phyloP scores from a whole-genome alignment of 2,888 invertebrate genomes.

The Lymantria monacha region DNA sequence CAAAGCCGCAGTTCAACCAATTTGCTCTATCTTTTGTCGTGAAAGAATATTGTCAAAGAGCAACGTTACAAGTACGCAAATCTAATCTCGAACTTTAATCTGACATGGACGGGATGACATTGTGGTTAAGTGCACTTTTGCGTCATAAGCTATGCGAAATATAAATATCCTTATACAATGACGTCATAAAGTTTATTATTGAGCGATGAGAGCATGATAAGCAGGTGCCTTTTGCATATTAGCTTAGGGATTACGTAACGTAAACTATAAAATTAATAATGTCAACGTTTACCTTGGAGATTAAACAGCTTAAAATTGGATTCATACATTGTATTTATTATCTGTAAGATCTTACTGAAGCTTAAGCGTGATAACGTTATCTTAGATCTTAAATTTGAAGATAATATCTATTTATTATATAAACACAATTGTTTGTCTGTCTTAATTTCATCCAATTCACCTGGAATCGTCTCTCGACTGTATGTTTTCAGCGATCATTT shows the following conservation, averaged over 20 bases:
- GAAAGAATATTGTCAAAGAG: too few species aligned
- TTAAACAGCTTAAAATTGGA: neutral
- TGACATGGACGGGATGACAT: constrained; percentile 16
- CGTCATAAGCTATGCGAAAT: neutral
- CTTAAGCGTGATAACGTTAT: neutral
- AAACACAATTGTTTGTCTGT: too few species aligned
- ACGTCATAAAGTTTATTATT: constrained; percentile 8
- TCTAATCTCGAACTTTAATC: neutral
- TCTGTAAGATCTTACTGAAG: neutral
- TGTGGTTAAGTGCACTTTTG: constrained; percentile 1
- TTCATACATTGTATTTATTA: neutral
- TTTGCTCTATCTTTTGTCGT: too few species aligned
- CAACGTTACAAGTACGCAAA: too few species aligned
- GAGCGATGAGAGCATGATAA: constrained; percentile 3
- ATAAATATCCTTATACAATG: constrained; percentile 4
- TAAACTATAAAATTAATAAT: neutral
- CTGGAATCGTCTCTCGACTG: too few species aligned
- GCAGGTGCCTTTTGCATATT: neutral
- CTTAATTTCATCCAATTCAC: too few species aligned
- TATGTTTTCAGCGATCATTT: too few species aligned
- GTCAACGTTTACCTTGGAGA: neutral
- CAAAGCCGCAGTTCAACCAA: too few species aligned
- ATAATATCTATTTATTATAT: too few species aligned
- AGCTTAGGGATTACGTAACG: neutral
- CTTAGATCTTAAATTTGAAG: too few species aligned